Evolutionary conservation across 2,888 invertebrate species (phyloP).

Genomic region (Phragmatobia fuliginosa): DNA sequence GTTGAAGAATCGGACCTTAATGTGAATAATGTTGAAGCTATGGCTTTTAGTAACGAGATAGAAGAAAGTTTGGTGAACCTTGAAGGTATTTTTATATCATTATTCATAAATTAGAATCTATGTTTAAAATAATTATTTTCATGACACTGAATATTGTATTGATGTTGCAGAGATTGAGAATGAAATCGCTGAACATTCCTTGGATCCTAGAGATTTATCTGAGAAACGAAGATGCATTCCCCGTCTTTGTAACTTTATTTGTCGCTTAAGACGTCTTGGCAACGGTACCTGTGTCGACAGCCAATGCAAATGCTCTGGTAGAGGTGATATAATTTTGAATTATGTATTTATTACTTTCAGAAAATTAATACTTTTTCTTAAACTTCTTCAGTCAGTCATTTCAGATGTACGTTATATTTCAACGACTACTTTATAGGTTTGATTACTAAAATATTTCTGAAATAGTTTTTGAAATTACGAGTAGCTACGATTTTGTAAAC

Average conservation of each 20-base stretch:
- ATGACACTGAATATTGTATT: background rate
- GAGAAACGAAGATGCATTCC: background rate
- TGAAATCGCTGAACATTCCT: background rate
- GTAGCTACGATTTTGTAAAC: too few species aligned
- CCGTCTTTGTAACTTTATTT: background rate
- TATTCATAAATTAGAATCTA: too few species aligned
- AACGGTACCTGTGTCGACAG: constrained; percentile 2
- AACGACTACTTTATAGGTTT: background rate
- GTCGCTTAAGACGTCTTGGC: background rate
- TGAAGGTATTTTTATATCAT: too few species aligned
- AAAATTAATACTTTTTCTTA: background rate
- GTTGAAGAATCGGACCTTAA: too few species aligned
- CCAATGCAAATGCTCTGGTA: constrained; percentile 4
- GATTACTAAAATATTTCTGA: background rate
- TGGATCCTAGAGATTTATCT: background rate
- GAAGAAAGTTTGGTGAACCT: too few species aligned
- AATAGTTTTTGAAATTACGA: background rate
- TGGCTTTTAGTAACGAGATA: too few species aligned
- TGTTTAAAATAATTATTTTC: background rate
- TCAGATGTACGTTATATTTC: background rate
- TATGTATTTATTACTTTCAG: too few species aligned
- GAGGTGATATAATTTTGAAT: background rate
- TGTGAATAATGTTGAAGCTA: too few species aligned
- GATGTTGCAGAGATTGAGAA: background rate
- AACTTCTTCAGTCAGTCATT: background rate